Conservation (phyloP, 92 coral and sea anemone genomes). For the Chrysogorgia sp. region DNA sequence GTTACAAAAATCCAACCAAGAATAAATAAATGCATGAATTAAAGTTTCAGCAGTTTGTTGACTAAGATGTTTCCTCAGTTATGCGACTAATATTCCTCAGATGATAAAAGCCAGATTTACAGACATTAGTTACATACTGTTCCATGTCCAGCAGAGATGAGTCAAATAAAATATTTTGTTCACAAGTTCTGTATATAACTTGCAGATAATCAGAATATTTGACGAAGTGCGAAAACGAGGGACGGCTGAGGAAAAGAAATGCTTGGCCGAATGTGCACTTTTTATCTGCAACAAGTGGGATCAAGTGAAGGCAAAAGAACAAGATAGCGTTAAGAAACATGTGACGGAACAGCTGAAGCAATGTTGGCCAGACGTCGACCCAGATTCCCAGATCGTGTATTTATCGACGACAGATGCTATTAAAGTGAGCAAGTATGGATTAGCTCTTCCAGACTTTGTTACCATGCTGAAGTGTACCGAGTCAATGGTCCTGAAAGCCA, state of each 20-base stretch:
- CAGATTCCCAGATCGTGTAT: conserved; percentile 46
- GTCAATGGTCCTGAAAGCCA: conserved; percentile 46
- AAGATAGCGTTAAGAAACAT: conserved; percentile 29
- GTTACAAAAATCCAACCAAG: no score
- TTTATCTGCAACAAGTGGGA: conserved; percentile 66
- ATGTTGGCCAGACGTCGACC: conserved; percentile 55
- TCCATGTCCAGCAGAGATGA: no score
- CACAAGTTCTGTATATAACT: no score
- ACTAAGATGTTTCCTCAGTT: no score
- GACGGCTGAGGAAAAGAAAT: no score
- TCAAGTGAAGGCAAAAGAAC: conserved; percentile 36
- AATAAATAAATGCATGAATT: no score
- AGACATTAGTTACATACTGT: no score
- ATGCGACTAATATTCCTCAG: no score
- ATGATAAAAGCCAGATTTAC: no score
- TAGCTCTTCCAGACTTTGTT: conserved; percentile 29
- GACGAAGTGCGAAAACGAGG: conserved; percentile 40
- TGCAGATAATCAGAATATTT: conserved; percentile 46
- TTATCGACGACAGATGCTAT: conserved; percentile 50
- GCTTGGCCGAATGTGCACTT: conserved; percentile 55
- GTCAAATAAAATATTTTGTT: conserved; percentile 22
- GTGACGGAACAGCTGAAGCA: conserved; percentile 13
- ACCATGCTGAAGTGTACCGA: conserved; percentile 24
- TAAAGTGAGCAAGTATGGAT: conserved; percentile 15
- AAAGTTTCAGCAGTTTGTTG: no score